A percentile compares a stretch with the other conserved stretches of the same genome.
Evolutionary conservation across 1,140 invertebrate genomes (phyloP).

Genomic region (Meteorus sp.): DNA sequence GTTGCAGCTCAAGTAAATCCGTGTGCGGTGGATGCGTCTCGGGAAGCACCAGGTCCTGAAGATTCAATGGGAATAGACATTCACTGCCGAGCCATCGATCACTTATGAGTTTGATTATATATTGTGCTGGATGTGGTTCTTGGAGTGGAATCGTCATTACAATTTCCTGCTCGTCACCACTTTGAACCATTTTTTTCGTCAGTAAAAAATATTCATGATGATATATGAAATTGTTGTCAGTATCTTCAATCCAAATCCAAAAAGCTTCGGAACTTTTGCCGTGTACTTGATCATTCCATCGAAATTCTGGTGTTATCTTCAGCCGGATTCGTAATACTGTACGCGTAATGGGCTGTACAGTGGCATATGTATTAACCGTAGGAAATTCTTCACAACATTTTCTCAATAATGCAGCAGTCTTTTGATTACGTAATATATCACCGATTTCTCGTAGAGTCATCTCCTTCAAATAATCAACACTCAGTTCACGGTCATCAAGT

Average conservation of each 20-base stretch:
- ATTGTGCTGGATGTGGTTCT: slow-evolving; percentile 90
- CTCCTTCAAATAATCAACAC: slow-evolving; percentile 77
- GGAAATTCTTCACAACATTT: slow-evolving; percentile 87
- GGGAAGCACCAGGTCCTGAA: slow-evolving; percentile 89
- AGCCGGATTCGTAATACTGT: slow-evolving; percentile 88
- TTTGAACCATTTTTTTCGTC: slow-evolving; percentile 79
- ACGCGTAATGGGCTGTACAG: slow-evolving; percentile 92
- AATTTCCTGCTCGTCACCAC: slow-evolving; percentile 69
- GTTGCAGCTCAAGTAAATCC: slow-evolving; percentile 90
- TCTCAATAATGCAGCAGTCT: slow-evolving; percentile 77
- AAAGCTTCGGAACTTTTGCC: slow-evolving; percentile 88
- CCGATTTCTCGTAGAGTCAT: slow-evolving; percentile 87
- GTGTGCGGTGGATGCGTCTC: slow-evolving; percentile 87
- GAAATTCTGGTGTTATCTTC: slow-evolving; percentile 81
- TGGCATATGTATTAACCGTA: slow-evolving; percentile 77
- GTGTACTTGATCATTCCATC: slow-evolving; percentile 88
- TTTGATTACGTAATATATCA: slow-evolving; percentile 75
- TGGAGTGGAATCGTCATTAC: slow-evolving; percentile 95
- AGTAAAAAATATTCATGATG: slow-evolving; percentile 93
- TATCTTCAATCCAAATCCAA: slow-evolving; percentile 98
- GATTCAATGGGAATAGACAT: slow-evolving; percentile 73
- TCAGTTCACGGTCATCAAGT: slow-evolving; percentile 76
- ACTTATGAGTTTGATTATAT: slow-evolving; percentile 84
- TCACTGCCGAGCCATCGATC: slow-evolving; percentile 91
- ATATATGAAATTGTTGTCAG: slow-evolving; percentile 91